These are phyloP conservation scores for Eupeodes latifasciatus DNA, from an alignment of 2,888 invertebrate genomes.

Conservation along the genomic window DNA sequence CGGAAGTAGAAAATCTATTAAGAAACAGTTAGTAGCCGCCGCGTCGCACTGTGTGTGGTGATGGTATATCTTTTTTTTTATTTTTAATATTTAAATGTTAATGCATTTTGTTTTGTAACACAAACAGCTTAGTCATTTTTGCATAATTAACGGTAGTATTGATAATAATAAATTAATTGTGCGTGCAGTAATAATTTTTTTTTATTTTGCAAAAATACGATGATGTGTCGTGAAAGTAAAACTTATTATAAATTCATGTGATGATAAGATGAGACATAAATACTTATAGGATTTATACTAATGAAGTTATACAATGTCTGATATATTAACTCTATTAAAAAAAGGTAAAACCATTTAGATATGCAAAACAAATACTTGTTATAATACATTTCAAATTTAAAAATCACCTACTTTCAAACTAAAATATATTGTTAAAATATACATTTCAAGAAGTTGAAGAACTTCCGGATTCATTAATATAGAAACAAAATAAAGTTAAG, in stretches of 20 bases:
- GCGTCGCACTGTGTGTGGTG: no score
- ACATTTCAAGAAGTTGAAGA: no score
- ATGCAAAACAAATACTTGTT: no score
- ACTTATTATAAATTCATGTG: constrained; percentile 22
- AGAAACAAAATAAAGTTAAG: no score
- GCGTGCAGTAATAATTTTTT: neutral
- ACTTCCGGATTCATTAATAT: no score
- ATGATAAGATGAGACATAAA: neutral
- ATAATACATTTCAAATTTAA: no score
- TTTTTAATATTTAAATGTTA: neutral
- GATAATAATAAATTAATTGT: neutral
- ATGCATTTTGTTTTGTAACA: constrained; percentile 31
- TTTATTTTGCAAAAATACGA: neutral
- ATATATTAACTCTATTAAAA: no score
- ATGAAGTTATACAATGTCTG: neutral
- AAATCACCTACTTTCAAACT: no score
- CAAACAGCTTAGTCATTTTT: neutral
- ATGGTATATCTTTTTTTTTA: neutral
- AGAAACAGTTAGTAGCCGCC: neutral
- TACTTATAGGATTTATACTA: neutral
- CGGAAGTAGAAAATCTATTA: constrained; percentile 26
- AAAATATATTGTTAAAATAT: no score
- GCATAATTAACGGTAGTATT: constrained; percentile 5
- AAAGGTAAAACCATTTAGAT: no score
- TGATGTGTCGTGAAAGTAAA: constrained; percentile 18